Evolutionary conservation across 2,888 invertebrate genomes (phyloP), one percentile per base, ranked within the genome.

Genomic region (Mycalesis mineus): DNA sequence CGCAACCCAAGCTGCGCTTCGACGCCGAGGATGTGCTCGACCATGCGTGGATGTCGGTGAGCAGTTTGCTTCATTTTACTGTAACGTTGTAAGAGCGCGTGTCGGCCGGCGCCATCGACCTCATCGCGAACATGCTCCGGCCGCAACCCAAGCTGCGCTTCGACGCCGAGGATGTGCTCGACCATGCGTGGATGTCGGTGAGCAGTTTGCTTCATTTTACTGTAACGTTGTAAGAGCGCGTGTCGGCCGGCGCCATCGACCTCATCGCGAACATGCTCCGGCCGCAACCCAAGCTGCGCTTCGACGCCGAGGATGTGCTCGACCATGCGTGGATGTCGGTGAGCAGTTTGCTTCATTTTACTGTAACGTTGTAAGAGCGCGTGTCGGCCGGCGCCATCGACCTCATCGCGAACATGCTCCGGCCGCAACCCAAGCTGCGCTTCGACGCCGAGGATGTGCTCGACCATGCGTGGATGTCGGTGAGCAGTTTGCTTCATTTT

Each of bases 401-500:
- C n/a, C n/a, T n/a, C n/a, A n/a, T n/a, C n/a, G n/a, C 94, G 55
- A 95, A 95, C 79, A 98, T 98, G 97, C 91, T 98, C 55, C 95
- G 97, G 73, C 93, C 96, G 31, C 95, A 97, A 77, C 96, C 97
- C 0, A 95, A 96, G 67, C 90, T 96, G 60, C 92, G 99, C 68
- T 96, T 96, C 78, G 95, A 95, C 48, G 97, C 97, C n/a, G 95
- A 96, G 77, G 97, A 98, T 74, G 96, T 98, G 58, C 91, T 98
- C 17, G 96, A 96, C 75, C 97, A 98, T 84, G 95, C 95, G 39
- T 98, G 98, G 98, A 92, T 95, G 91, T 90, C 91, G 85, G 89
- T 89, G 3, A 80, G 88, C 14, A 9, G 28, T 28, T 40, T 14
- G 31, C 7, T 4, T 31, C 5, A n/a, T n/a, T n/a, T n/a, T n/a